Percentiles rank a stretch among this genome's conserved stretches.
phyloP scores from a whole-genome alignment of 2,797 vertebrate species.

The Australoheros facetus region DNA sequence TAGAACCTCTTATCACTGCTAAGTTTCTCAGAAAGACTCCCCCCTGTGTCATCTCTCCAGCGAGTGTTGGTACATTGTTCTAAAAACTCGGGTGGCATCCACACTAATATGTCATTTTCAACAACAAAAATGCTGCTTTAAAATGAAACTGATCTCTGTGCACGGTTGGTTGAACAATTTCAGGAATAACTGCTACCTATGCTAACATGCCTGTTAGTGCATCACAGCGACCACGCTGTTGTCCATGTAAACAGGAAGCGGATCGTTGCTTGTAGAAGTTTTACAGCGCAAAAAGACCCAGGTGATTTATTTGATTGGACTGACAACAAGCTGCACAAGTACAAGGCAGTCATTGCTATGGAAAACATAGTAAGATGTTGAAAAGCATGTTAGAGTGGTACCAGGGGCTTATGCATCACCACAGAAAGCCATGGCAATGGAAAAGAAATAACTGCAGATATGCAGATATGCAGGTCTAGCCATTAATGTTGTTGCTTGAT shows the following conservation, averaged over 20 bases:
- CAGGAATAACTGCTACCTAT: background rate
- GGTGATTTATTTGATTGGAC: background rate
- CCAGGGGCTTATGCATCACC: background rate
- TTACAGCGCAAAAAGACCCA: no score
- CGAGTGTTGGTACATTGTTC: constrained; percentile 34
- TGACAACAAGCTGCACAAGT: background rate
- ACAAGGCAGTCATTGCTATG: background rate
- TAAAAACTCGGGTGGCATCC: constrained; percentile 11
- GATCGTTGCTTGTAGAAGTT: background rate
- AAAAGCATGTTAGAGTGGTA: background rate
- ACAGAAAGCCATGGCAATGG: background rate
- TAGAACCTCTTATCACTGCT: constrained; percentile 50
- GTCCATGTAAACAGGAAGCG: background rate
- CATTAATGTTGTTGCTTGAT: background rate
- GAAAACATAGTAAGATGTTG: background rate
- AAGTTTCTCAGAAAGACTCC: constrained; percentile 51
- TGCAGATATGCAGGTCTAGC: background rate
- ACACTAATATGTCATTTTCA: background rate
- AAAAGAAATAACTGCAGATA: background rate
- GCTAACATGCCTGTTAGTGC: background rate
- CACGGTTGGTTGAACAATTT: background rate
- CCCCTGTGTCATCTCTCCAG: constrained; percentile 30
- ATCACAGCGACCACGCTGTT: background rate
- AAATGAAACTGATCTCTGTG: background rate
- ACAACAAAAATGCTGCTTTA: background rate